Evolutionary conservation across 2,113 vertebrate species (phyloP).

Genomic region (Cheirogaleus medius): DNA sequence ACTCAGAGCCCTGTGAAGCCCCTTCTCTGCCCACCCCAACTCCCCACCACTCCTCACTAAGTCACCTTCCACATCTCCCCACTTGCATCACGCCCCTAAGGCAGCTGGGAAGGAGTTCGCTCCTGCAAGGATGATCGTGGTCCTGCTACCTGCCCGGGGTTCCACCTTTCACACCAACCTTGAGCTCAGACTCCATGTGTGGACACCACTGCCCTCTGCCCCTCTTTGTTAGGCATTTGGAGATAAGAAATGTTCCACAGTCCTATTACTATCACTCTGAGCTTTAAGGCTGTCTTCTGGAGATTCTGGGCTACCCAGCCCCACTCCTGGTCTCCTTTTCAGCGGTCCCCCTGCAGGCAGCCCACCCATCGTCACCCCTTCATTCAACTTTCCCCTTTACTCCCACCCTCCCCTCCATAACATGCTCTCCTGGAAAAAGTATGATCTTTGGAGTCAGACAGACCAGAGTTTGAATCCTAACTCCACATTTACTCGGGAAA

Average conservation of each 20-base stretch:
- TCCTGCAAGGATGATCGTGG: rapidly evolving
- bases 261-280: not conserved
- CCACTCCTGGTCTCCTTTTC: not conserved
- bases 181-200: not conserved
- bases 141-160: not conserved
- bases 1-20: not conserved
- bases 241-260: not conserved
- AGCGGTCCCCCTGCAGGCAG: not conserved
- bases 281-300: not conserved
- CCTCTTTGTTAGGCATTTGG: not conserved
- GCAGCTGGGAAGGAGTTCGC: not conserved
- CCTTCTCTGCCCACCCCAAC: not conserved
- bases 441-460: not conserved
- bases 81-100: not conserved
- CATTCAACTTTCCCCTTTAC: not conserved
- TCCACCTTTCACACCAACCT: not conserved
- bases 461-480: not conserved
- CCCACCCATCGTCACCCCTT: not conserved
- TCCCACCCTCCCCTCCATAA: not conserved
- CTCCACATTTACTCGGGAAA: not conserved
- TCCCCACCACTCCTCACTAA: not conserved
- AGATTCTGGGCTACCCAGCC: not conserved
- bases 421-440: not conserved
- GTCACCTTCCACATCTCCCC: not conserved
- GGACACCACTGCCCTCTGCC: not conserved